Conservation (phyloP, 2,113 vertebrate species). For the Callipepla squamata region DNA sequence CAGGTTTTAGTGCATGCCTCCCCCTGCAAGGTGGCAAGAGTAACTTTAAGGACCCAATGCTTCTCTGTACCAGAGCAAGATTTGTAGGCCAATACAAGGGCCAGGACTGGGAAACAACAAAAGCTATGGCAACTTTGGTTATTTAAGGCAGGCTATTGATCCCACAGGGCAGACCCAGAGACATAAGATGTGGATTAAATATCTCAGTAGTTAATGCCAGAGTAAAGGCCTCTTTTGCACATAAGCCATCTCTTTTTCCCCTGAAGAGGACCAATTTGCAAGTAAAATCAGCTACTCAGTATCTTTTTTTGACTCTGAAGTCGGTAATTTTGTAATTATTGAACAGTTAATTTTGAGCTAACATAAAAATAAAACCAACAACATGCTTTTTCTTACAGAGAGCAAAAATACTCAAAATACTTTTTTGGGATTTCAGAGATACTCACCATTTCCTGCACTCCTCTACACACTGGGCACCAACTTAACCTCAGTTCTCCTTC, state of each 20-base stretch:
- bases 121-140: neutral
- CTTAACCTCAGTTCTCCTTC: neutral
- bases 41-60: neutral
- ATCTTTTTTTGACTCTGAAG: neutral
- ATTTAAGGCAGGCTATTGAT: neutral
- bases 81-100: neutral
- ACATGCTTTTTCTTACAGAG: neutral
- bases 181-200: neutral
- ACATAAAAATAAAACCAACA: neutral
- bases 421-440: neutral
- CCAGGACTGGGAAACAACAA: neutral
- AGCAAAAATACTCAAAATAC: neutral
- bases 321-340: neutral
- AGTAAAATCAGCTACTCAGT: neutral
- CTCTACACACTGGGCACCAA: neutral
- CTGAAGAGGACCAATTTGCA: neutral
- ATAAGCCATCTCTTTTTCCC: neutral
- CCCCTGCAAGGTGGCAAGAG: neutral
- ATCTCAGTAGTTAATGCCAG: neutral
- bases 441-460: neutral
- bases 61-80: neutral
- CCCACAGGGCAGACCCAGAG: neutral
- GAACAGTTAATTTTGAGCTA: neutral
- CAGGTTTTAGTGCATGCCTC: too few relatives aligned
- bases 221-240: neutral